A percentile compares a stretch with the other conserved stretches of the same genome.
Conservation (phyloP, 2,113 vertebrate species). For the Lipophrys pholis region DNA sequence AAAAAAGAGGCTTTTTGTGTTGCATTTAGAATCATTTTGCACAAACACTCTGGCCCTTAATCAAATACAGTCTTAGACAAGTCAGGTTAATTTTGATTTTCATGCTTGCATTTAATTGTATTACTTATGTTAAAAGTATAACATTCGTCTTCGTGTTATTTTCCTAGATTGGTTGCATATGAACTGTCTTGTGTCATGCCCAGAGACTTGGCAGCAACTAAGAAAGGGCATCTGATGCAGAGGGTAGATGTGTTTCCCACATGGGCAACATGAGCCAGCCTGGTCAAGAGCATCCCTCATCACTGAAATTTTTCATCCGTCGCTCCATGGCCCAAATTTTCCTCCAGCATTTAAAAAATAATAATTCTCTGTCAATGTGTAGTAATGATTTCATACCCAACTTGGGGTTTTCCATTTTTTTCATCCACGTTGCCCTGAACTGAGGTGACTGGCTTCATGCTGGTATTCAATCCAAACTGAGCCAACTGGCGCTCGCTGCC, state of each 20-base stretch:
- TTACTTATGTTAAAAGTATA: slow-evolving; percentile 5
- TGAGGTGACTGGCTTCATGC: slow-evolving; percentile 3
- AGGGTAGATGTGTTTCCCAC: slow-evolving; percentile 16
- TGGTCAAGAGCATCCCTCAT: slow-evolving; percentile 20
- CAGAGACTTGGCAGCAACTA: neutral
- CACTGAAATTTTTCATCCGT: slow-evolving; percentile 14
- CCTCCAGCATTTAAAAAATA: slow-evolving; percentile 32
- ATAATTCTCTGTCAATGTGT: slow-evolving; percentile 16
- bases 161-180: neutral
- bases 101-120: no score
- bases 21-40: neutral
- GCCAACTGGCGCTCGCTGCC: slow-evolving; percentile 4
- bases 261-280: neutral
- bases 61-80: neutral
- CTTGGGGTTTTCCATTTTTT: slow-evolving; percentile 31
- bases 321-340: slow-evolving; percentile 5
- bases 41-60: neutral
- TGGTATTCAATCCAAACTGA: slow-evolving; percentile 19
- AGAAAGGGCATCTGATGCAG: neutral
- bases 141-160: neutral
- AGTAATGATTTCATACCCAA: slow-evolving; percentile 26
- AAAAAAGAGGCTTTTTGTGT: no score
- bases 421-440: slow-evolving; percentile 7
- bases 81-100: neutral
- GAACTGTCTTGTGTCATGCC: neutral